Evolutionary conservation across 2,888 invertebrate species (phyloP).

Genomic region (Plagiodera versicolora): DNA sequence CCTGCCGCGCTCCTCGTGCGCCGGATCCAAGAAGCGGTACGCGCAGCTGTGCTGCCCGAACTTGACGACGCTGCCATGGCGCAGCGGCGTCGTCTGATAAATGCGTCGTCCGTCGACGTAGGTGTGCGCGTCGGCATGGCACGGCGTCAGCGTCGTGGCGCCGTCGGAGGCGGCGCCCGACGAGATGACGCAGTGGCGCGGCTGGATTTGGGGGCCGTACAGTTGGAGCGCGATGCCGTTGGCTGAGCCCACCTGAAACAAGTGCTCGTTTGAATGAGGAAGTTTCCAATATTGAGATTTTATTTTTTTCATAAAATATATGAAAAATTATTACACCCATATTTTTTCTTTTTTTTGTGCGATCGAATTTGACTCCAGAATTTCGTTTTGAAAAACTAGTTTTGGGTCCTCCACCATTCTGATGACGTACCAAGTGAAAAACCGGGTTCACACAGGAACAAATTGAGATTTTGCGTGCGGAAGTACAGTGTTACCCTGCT

Average conservation of each 20-base stretch:
- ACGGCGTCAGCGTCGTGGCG: constrained; percentile 90
- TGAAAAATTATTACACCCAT: too few relatives aligned
- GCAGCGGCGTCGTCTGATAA: constrained; percentile 86
- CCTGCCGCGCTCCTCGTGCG: constrained; percentile 77
- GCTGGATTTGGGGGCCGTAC: constrained; percentile 89
- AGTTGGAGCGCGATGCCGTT: constrained; percentile 78
- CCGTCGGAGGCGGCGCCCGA: constrained; percentile 73
- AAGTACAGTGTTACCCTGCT: too few relatives aligned
- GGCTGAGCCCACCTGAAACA: constrained; percentile 68
- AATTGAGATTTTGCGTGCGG: too few relatives aligned
- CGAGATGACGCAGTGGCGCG: constrained; percentile 93
- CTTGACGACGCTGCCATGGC: constrained; percentile 83
- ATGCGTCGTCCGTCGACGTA: constrained; percentile 93
- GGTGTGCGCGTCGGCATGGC: constrained; percentile 90
- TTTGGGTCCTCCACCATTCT: too few relatives aligned
- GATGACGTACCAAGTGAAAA: too few relatives aligned
- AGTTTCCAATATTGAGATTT: too few relatives aligned
- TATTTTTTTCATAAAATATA: too few relatives aligned
- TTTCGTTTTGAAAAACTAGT: too few relatives aligned
- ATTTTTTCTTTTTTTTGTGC: too few relatives aligned
- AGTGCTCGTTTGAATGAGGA: too few relatives aligned
- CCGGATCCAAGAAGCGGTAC: constrained; percentile 82
- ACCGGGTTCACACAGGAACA: too few relatives aligned
- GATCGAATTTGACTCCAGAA: too few relatives aligned
- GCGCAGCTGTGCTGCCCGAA: constrained; percentile 80